Percentiles rank a stretch among this genome's conserved stretches.
Conservation (phyloP, 1,140 invertebrate genomes). For the Brachionus rubens region DNA sequence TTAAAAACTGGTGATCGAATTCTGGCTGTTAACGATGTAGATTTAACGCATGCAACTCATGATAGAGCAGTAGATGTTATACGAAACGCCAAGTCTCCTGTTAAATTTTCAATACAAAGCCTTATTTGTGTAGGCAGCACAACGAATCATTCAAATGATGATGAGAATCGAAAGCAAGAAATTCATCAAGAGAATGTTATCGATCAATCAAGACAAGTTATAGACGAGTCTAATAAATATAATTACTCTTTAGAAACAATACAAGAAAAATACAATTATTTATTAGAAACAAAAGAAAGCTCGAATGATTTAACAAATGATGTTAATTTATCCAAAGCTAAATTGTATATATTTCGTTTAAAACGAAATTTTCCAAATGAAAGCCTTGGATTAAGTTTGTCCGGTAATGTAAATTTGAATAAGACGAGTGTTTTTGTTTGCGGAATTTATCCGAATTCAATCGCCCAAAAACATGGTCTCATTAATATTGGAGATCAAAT, state of each 20-base stretch:
- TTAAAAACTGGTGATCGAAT: conserved; percentile 70
- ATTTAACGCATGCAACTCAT: conserved; percentile 83
- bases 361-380: conserved; percentile 49
- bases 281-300: conserved; percentile 58
- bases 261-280: conserved; percentile 27
- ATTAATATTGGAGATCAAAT: conserved; percentile 90
- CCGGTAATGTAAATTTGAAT: conserved; percentile 86
- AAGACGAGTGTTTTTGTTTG: conserved; percentile 94
- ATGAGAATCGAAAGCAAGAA: background rate
- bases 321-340: conserved; percentile 66
- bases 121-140: conserved; percentile 64
- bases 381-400: conserved; percentile 81
- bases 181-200: conserved; percentile 46
- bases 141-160: background rate
- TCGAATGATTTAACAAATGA: conserved; percentile 63
- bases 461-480: conserved; percentile 70
- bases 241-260: conserved; percentile 12
- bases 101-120: conserved; percentile 86
- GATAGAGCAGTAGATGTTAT: conserved; percentile 93
- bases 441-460: conserved; percentile 82
- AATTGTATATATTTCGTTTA: conserved; percentile 26
- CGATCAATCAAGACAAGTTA: conserved; percentile 52
- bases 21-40: conserved; percentile 71
- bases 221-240: background rate
- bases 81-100: conserved; percentile 80